Evolutionary conservation across 2,888 invertebrate genomes (phyloP).

Genomic region (Patella caerulea): DNA sequence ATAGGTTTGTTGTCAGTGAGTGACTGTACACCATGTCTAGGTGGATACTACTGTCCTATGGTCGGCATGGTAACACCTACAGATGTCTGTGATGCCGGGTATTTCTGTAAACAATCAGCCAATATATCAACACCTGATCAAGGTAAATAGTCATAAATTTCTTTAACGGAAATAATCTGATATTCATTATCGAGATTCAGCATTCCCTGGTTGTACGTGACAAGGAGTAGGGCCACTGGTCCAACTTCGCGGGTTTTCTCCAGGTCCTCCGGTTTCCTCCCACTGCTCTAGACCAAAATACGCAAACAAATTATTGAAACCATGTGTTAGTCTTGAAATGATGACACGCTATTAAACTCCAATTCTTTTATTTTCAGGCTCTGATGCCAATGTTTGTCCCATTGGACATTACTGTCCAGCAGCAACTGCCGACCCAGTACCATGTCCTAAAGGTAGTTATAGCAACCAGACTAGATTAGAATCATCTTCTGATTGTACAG

Average conservation of each 20-base stretch:
- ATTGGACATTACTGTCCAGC: slow-evolving; percentile 63
- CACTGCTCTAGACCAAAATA: not conserved
- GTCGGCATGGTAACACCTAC: slow-evolving; percentile 61
- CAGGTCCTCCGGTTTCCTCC: too few species aligned
- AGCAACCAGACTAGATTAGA: slow-evolving; percentile 60
- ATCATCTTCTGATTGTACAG: slow-evolving; percentile 52
- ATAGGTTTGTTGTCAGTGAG: slow-evolving; percentile 47
- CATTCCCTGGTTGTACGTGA: too few species aligned
- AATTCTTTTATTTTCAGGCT: slow-evolving; percentile 40
- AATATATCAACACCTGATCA: slow-evolving; percentile 64
- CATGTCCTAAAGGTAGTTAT: slow-evolving; percentile 66
- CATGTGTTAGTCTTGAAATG: too few species aligned
- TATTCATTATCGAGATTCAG: too few species aligned
- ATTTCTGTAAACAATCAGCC: slow-evolving; percentile 65
- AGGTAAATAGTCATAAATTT: slow-evolving; percentile 40
- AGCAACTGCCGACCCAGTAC: slow-evolving; percentile 62
- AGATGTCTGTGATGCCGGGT: slow-evolving; percentile 62
- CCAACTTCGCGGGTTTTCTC: too few species aligned
- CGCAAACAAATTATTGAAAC: not conserved
- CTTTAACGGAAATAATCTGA: too few species aligned
- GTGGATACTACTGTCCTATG: slow-evolving; percentile 65
- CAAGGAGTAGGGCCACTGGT: too few species aligned
- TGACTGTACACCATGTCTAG: slow-evolving; percentile 64
- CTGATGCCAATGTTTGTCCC: slow-evolving; percentile 66
- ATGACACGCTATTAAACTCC: not conserved